Evolutionary conservation across 2,113 vertebrate species (phyloP).

Genomic region (Nicator chloris): DNA sequence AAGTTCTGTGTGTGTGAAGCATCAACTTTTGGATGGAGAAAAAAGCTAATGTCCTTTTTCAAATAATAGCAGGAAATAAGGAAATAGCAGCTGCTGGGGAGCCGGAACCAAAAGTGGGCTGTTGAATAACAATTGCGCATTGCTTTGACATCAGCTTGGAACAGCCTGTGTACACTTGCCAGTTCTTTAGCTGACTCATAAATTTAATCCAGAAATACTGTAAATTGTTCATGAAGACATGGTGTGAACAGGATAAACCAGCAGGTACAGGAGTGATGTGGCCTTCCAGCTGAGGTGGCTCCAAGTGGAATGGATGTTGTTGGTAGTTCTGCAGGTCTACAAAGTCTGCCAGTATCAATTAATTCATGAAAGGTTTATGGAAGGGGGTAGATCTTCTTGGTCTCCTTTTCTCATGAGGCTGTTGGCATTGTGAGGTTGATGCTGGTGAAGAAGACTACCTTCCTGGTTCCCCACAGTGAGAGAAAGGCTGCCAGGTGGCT

Average conservation of each 20-base stretch:
- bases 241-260: background rate
- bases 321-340: background rate
- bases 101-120: background rate
- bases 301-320: background rate
- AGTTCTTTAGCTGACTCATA: background rate
- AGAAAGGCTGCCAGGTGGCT: background rate
- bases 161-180: background rate
- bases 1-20: background rate
- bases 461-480: fast-evolving
- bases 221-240: background rate
- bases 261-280: background rate
- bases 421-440: background rate
- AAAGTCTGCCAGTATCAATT: background rate
- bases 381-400: background rate
- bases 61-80: conserved; percentile 9
- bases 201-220: background rate
- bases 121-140: background rate
- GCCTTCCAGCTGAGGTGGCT: background rate
- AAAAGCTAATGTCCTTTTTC: background rate
- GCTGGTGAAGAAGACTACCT: background rate
- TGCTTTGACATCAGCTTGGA: background rate
- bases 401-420: background rate
- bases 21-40: background rate
- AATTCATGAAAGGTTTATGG: background rate
- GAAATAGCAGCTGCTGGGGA: background rate